Base-by-base conservation (phyloP, 2,113 vertebrate genomes). In the Paradoxurus hermaphroditus region DNA sequence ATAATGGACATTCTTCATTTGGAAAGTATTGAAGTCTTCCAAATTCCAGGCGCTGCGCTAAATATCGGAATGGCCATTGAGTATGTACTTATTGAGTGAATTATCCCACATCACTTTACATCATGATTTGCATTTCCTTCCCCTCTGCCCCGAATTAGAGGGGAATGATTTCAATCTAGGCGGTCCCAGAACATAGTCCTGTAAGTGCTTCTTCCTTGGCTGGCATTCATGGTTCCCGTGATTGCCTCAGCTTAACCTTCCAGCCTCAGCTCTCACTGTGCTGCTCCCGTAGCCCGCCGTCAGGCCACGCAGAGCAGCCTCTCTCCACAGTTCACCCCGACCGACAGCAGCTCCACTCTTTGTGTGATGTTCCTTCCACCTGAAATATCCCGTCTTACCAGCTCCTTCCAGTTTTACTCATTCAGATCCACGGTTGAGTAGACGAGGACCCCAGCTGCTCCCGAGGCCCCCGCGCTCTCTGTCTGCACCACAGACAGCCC, bases 231-330 rank as follows among this genome's bases (percentile, higher is more conserved):
- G 34, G 23, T 78, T 14, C 14, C 67, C 41, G 67, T 51, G 70
- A n/a, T 79, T 62, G 36, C 88, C 72, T 85, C 49, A 12, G 59
- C 13, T 85, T 53, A 21, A 51, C 78, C 86, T 91, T 86, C 77
- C 19, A 31, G 41, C 63, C 41, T 41, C 19, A 51, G 34, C 73
- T 18, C 56, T 82, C 46, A 3, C 44, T 29, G 10, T 21, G 21
- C 25, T 4, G 49, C 46, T 62, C 27, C 56, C 86, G 36, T 7
- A 36, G 72, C 49, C 62, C 53, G n/a, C 31, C 34, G 59, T 73
- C 27, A n/a, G 53, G 73, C 49, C 34, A 7, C 4, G 0, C 3
- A 29, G 23, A 12, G n/a, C 1, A 63, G 51, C n/a, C 7, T 13
- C 41, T 46, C 67, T 82, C 41, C 36, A 10, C 29, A 36, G 49